A percentile compares a stretch with the other conserved stretches of the same genome.
Conservation (phyloP, 2,888 invertebrate species). For the Caenorhabditis zanzibari region DNA sequence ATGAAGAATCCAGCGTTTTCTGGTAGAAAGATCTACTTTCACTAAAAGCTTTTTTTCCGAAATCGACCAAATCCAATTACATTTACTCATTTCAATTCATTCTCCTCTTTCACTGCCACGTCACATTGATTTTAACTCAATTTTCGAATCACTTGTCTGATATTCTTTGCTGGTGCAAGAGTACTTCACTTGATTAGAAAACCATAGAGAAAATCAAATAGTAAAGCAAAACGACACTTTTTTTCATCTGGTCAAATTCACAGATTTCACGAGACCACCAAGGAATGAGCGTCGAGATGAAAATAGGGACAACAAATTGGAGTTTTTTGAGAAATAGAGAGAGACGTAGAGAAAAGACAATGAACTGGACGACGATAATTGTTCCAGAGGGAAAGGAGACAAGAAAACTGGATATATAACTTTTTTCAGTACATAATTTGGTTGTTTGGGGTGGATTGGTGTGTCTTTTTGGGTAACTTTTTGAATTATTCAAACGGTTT, state of each 20-base stretch:
- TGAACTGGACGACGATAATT: constrained; percentile 22
- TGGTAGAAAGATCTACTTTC: constrained; percentile 30
- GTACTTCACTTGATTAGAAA: constrained; percentile 14
- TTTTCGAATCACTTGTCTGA: not conserved
- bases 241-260: constrained; percentile 3
- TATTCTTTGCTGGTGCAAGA: not conserved
- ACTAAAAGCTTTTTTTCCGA: constrained; percentile 50
- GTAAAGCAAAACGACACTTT: not conserved
- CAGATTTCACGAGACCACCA: constrained; percentile 13
- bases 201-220: not conserved
- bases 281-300: constrained; percentile 4
- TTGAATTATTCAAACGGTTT: constrained; percentile 8
- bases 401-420: constrained; percentile 27
- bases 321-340: not conserved
- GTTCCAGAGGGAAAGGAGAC: constrained; percentile 6
- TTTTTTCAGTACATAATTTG: constrained; percentile 4
- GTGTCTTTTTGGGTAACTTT: not conserved
- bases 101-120: constrained; percentile 7
- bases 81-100: constrained; percentile 27
- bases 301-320: constrained; percentile 16
- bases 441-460: not conserved
- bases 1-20: constrained; percentile 12
- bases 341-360: constrained; percentile 31
- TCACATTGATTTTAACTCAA: constrained; percentile 17
- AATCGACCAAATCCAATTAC: constrained; percentile 39